Evolutionary conservation across 2,797 vertebrate species (phyloP), one percentile per base, ranked within the genome.

Genomic region (Lemur catta): DNA sequence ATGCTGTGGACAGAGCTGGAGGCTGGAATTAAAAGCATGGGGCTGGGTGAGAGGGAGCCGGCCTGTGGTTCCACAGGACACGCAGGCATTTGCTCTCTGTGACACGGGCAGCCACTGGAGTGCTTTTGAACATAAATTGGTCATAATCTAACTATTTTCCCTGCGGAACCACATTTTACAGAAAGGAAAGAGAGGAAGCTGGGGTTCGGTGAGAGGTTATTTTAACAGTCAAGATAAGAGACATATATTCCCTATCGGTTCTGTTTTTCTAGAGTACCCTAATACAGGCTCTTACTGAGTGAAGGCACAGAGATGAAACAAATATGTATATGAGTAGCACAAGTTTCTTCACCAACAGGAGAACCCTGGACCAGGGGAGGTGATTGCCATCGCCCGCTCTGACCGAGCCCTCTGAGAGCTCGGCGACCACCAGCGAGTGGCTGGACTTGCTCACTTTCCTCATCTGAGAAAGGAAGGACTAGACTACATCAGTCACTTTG

Each of bases 61-160:
- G 26, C 1, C 1, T 7, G 6, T 1, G 10, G 50, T 7, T 20
- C 1, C 7, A 1, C 3, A 20, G 17, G 1, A 8, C 1, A 1
- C 30, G 3, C 3, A 15, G 6, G 24, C 26, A 0, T 30, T n/a
- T 30, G 26, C 20, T 81, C 13, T 41, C 38, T 43, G 14, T 43
- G 14, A 76, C 55, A 46, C 20, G 15, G 10, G 13, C 41, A 78
- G 24, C 0, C n/a, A 24, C 0, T 1, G 4, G 10, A 11, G 35
- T 50, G 41, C 1, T 18, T 61, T 7, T 86, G 12, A 55, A 22
- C 12, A 43, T 20, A 41, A 59, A 78, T 4, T 24, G 14, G 7
- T 22, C 35, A 13, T 6, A 11, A 20, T 28, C 14, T 69, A 15
- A 67, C n/a, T n/a, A 1, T 30, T 43, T 22, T 38, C 63, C 4